Base-by-base conservation (phyloP, 1,140 invertebrate species). In the Macrosteles quadrilineatus region DNA sequence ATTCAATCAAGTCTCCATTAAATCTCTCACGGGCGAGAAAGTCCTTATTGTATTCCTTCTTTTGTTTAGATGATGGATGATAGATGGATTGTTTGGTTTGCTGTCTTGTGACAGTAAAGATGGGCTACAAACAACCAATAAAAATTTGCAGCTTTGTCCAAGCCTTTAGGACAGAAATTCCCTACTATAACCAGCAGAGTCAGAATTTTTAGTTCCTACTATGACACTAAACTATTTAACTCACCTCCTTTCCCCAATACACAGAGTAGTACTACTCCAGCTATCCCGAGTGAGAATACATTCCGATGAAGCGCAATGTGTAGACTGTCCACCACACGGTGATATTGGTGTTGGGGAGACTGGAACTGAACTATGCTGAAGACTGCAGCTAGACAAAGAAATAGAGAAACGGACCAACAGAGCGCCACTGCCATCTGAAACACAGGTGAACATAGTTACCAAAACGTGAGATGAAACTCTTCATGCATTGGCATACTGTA, bases 281-380 rank as follows among this genome's bases (percentile, higher is more conserved):
- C 29, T 6, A 36, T 3, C 14, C 62, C 62, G 6, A 36, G n/a
- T 2, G 30, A 36, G 62, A 64, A 64, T 2, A 64, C 4, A 17
- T 32, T 32, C n/a, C 62, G 4, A 27, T 43, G 30, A 2, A 64
- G 62, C 31, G 62, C 62, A 27, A 64, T 64, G 62, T 64, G 36
- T 2, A 64, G 31, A 19, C 30, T 36, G 31, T 64, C 29, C 2
- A 36, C 19, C 6, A 64, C 19, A 3, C n/a, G 62, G 31, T 19
- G 9, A 30, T 64, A 64, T 30, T 36, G 6, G 36, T 64, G 27
- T n/a, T 32, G 2, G 2, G 19, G 62, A 4, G 30, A 32, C 32
- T 64, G 62, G 36, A 64, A 64, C 9, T 17, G 30, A 9, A 30
- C 21, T 23, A 64, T 25, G 23, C 30, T 64, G 62, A 11, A 64